phyloP scores from a whole-genome alignment of 2,797 vertebrate species.

The Percopsis omiscomaycus region DNA sequence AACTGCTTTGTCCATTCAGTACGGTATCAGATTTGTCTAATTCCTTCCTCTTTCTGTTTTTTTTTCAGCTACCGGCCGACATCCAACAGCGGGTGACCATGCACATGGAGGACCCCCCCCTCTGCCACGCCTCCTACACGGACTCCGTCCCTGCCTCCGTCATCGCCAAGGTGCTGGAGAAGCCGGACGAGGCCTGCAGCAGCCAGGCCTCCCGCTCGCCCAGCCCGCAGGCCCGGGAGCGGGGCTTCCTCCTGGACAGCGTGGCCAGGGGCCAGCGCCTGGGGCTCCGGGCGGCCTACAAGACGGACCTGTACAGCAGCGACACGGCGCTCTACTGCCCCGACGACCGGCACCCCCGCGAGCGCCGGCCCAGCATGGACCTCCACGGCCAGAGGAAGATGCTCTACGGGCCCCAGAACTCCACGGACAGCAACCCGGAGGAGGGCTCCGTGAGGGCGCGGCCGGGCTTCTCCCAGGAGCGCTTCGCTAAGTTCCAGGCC shows the following conservation, averaged over 20 bases:
- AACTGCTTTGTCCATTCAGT: neutral
- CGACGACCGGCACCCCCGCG: conserved; percentile 83
- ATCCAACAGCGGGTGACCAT: conserved; percentile 92
- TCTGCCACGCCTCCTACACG: conserved; percentile 84
- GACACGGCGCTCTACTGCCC: conserved; percentile 95
- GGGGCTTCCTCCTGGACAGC: conserved; percentile 77
- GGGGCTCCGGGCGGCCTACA: conserved; percentile 82
- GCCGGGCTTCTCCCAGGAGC: conserved; percentile 85
- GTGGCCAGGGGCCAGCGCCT: conserved; percentile 79
- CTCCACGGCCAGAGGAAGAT: conserved; percentile 80
- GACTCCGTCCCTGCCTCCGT: conserved; percentile 88
- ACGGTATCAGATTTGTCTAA: neutral
- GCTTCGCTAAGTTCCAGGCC: conserved; percentile 86
- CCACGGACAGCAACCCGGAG: conserved; percentile 90
- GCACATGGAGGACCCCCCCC: conserved; percentile 86
- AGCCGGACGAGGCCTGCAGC: conserved; percentile 85
- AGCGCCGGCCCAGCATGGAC: conserved; percentile 88
- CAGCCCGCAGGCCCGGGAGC: conserved; percentile 83
- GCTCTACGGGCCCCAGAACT: conserved; percentile 87
- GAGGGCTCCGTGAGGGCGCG: conserved; percentile 82
- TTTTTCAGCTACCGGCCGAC: conserved; percentile 85
- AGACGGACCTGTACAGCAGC: conserved; percentile 91
- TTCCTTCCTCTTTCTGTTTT: conserved; percentile 37
- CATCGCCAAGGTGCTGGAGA: conserved; percentile 90
- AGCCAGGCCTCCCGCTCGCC: conserved; percentile 87